These are phyloP conservation scores for Apis dorsata DNA, from an alignment of 1,140 invertebrate species.

Conservation along the genomic window DNA sequence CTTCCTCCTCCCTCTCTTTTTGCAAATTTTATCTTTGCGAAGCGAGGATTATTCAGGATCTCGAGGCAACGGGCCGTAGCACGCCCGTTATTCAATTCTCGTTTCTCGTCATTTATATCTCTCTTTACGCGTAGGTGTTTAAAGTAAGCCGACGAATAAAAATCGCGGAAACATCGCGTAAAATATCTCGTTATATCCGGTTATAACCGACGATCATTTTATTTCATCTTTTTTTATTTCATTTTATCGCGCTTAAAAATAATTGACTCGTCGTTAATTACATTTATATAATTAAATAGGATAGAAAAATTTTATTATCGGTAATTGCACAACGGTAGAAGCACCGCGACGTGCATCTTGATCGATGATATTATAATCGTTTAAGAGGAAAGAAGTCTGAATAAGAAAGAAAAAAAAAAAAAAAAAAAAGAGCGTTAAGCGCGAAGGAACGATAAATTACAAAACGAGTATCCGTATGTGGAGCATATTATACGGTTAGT, in stretches of 20 bases:
- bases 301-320: background rate
- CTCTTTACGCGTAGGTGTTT: slow-evolving; percentile 31
- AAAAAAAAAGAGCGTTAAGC: slow-evolving; percentile 6
- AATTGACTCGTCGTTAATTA: slow-evolving; percentile 10
- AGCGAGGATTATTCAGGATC: too few relatives aligned
- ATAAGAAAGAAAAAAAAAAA: too few relatives aligned
- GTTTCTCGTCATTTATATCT: background rate
- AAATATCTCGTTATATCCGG: slow-evolving; percentile 29
- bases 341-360: background rate
- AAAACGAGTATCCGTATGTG: background rate
- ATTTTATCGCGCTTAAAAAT: background rate
- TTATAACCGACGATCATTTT: slow-evolving; percentile 35
- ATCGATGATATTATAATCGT: background rate
- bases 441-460: slow-evolving; percentile 7
- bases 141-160: slow-evolving; percentile 16
- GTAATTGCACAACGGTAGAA: background rate
- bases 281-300: background rate
- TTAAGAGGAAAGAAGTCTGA: background rate
- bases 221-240: background rate
- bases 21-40: too few relatives aligned
- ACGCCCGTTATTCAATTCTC: slow-evolving; percentile 2
- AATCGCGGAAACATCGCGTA: slow-evolving; percentile 31
- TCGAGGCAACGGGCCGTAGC: background rate
- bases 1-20: too few relatives aligned
- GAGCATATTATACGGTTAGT: background rate